Evolutionary conservation across 1,140 invertebrate genomes (phyloP), one percentile per base, ranked within the genome.

Genomic region (Solenopsis invicta): DNA sequence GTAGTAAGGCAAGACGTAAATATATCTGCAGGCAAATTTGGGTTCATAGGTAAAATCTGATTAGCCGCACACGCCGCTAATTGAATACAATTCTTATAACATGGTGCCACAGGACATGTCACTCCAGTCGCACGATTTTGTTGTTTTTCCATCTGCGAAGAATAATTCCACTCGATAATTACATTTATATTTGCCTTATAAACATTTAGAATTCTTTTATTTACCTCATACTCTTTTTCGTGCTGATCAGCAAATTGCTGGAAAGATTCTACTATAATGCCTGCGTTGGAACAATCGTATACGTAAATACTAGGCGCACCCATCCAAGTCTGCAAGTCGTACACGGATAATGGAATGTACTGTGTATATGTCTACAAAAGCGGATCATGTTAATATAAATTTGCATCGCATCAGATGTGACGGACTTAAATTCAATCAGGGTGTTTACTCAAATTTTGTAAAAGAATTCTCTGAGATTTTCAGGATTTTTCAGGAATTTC

Each of bases 291-390:
- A 96, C 99, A 99, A 95, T 99, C 99, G 96, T 99, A 99, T 10
- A 99, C 99, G 96, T 99, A 99, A 85, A 99, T 99, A 61, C 99
- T 99, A 8, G 99, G 99, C 74, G 98, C 98, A 74, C 98, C 99
- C 99, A 99, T 99, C 99, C 99, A 99, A 34, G 98, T 98, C 96
- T 99, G 99, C 69, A 99, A 96, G 96, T 99, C 99, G 95, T 99
- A 99, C 56, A 99, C 97, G 69, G 99, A 99, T 91, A 99, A 96
- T 75, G 99, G 99, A 96, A 99, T 99, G 96, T 99, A 99, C 96
- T 99, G 99, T 0, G 99, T 99, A 94, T 99, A 99, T 82, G 97
- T 98, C 97, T 99, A 95, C 59, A 96, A 95, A 61, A 77, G 52
- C 24, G 52, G 45, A 78, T 3, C 0, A 4, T 5, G 16, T 72